Conservation (phyloP, 1,140 invertebrate species). For the Drosophila saltans region DNA sequence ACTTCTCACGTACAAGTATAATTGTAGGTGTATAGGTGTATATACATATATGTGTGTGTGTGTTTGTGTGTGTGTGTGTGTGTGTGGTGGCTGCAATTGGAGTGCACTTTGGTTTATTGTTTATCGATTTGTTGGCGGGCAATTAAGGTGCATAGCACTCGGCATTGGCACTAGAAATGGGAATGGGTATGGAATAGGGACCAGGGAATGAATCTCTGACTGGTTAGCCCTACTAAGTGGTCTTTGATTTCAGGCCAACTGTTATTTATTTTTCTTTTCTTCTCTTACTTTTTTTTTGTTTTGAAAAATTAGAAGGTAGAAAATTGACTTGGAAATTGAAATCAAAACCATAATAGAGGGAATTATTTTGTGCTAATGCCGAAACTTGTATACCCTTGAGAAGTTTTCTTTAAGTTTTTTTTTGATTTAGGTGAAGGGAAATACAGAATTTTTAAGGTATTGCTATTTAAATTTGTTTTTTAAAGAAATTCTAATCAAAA, state of each 20-base stretch:
- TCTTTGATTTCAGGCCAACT: neutral
- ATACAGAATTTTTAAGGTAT: too few species aligned
- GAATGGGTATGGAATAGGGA: neutral
- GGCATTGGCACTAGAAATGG: neutral
- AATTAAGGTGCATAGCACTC: constrained; percentile 37
- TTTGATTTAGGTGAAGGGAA: too few species aligned
- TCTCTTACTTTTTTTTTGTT: neutral
- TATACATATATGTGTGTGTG: too few species aligned
- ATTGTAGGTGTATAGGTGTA: too few species aligned
- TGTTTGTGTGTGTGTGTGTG: neutral
- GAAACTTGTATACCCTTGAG: too few species aligned
- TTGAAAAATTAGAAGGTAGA: neutral
- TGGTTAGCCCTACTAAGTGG: neutral
- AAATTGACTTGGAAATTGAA: too few species aligned
- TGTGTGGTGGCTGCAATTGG: constrained; percentile 46
- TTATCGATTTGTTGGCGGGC: constrained; percentile 59
- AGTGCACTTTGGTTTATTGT: constrained; percentile 62
- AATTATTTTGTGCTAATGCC: too few species aligned
- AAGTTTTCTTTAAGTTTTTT: neutral
- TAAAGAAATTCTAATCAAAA: too few species aligned
- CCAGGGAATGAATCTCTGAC: neutral
- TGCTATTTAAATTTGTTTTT: too few species aligned
- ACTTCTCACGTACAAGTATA: constrained; percentile 40
- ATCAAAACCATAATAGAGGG: too few species aligned
- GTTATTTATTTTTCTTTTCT: neutral